Base-by-base conservation (phyloP, 2,888 invertebrate genomes). In the Apamea anceps region DNA sequence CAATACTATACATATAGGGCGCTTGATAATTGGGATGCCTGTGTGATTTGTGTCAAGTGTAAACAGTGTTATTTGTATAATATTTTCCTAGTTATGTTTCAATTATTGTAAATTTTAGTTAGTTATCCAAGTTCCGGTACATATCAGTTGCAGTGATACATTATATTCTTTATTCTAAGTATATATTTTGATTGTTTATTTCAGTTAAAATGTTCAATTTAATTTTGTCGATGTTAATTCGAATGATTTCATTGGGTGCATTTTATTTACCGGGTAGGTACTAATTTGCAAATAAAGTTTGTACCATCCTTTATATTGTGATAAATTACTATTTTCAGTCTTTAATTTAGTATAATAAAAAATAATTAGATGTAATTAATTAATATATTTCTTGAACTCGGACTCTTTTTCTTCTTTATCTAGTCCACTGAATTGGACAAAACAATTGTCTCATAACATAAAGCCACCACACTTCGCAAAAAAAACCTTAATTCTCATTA, bases 271-370 rank as follows among this genome's bases (percentile, higher is more conserved):
- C 68, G 37, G 79, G 54, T 76, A 54, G 77, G 78, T 84, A 84
- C 77, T 60, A 42, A 71, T 85, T 78, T 84, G 42, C 79, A 71
- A 75, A 67, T 68, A 60, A 72, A 72, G 57, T 79, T 67, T 68
- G 85, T 87, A 85, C 87, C 80, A 81, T 70, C 79, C 82, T 80
- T 75, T 72, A 70, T 75, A 81, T 84, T 89, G 89, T 89, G 89
- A 89, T 89, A 89, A 85, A 86, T 88, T 85, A 87, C 76, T 81
- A 80, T 85, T 82, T 81, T 87, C 77, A 68, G 79, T 85, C n/a
- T 86, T 79, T 85, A 60, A 73, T 85, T 88, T 88, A 88, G 80
- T 73, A 51, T 81, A 75, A 75, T 83, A 83, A 83, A 77, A 32
- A 66, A 75, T 84, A 81, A 74, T 85, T 87, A 86, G 83, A 86